Evolutionary conservation across 2,888 invertebrate genomes (phyloP).

Genomic region (Polyploca ridens): DNA sequence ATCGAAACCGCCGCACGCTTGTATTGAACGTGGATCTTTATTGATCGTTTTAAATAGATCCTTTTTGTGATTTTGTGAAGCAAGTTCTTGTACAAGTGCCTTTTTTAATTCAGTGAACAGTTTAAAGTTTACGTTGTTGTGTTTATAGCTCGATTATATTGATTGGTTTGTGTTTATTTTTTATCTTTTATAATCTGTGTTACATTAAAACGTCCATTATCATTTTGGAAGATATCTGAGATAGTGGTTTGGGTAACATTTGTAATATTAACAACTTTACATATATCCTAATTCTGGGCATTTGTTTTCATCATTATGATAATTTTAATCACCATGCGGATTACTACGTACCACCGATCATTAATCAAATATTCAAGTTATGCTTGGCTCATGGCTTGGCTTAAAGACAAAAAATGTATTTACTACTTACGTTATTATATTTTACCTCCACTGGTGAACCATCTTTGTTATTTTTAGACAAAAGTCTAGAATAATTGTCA

Average conservation of each 20-base stretch:
- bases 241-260: constrained; percentile 66
- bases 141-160: constrained; percentile 24
- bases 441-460: not conserved
- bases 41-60: constrained; percentile 65
- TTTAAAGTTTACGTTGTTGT: constrained; percentile 40
- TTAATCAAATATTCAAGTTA: not conserved
- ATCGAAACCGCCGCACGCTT: constrained; percentile 55
- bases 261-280: constrained; percentile 21
- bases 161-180: constrained; percentile 48
- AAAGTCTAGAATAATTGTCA: constrained; percentile 5
- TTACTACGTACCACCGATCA: constrained; percentile 8
- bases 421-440: not conserved
- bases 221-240: constrained; percentile 59
- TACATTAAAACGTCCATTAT: constrained; percentile 52
- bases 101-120: constrained; percentile 35
- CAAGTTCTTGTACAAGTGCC: constrained; percentile 36
- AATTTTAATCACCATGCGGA: constrained; percentile 10
- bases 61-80: constrained; percentile 53
- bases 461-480: constrained; percentile 17
- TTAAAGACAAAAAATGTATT: not conserved
- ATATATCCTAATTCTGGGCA: constrained; percentile 20
- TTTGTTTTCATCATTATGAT: constrained; percentile 1
- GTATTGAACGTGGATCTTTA: constrained; percentile 40
- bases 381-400: too few species aligned
- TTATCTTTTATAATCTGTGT: constrained; percentile 41